phyloP scores from a whole-genome alignment of 2,888 invertebrate genomes.

The Frankliniella intonsa region DNA sequence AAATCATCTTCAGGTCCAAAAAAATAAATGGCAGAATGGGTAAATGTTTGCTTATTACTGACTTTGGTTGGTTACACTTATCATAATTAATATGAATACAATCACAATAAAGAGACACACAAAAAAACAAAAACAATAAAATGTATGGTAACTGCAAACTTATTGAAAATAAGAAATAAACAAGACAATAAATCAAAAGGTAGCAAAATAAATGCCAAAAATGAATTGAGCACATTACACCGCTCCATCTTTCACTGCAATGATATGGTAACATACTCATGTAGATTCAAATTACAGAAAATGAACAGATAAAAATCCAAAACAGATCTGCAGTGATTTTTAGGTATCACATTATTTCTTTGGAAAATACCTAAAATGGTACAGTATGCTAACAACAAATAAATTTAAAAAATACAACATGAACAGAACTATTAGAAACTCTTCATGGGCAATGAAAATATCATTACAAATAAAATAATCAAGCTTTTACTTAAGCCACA shows the following conservation, averaged over 20 bases:
- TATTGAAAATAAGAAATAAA: background rate
- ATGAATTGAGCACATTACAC: background rate
- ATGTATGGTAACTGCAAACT: background rate
- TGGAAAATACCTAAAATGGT: no score
- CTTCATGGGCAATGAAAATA: background rate
- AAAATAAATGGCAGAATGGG: background rate
- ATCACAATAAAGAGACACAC: background rate
- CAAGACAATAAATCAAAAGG: background rate
- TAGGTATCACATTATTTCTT: no score
- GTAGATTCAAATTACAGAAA: background rate
- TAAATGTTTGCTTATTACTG: background rate
- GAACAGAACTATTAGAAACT: background rate
- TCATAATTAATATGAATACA: background rate
- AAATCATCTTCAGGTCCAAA: background rate
- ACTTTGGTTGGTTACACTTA: background rate
- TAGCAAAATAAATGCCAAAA: background rate
- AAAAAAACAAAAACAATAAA: background rate
- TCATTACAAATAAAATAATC: background rate
- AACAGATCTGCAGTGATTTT: no score
- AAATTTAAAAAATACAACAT: background rate
- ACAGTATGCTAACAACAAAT: background rate
- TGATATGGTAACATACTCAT: background rate
- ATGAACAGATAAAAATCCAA: background rate
- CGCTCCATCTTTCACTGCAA: background rate
- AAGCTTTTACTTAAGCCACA: background rate